A percentile compares a stretch with the other conserved stretches of the same genome.
Conservation (phyloP, 92 coral and sea anemone genomes). For the Palythoa grandiflora region DNA sequence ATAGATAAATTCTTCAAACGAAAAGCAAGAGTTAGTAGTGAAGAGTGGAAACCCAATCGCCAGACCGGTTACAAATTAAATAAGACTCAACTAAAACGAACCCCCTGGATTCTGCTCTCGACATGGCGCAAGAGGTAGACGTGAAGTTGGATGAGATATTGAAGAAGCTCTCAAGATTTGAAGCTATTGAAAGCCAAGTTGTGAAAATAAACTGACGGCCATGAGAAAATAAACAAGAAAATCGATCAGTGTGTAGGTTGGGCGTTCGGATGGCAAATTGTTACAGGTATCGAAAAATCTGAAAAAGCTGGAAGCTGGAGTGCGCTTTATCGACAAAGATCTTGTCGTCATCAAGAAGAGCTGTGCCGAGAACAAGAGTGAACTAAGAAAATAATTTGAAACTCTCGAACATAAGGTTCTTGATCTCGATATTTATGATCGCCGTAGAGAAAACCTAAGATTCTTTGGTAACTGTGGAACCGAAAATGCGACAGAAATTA, state of each 20-base stretch:
- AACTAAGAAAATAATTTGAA: constrained; percentile 11
- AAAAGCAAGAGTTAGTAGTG: background rate
- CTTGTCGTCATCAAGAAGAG: constrained; percentile 41
- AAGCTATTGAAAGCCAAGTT: constrained; percentile 28
- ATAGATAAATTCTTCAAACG: background rate
- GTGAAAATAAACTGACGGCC: constrained; percentile 25
- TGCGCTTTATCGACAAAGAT: constrained; percentile 27
- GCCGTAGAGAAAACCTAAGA: constrained; percentile 35
- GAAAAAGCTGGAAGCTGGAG: constrained; percentile 31
- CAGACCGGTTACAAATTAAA: background rate
- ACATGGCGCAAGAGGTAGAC: constrained; percentile 24
- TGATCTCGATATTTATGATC: constrained; percentile 29
- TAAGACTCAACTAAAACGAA: background rate
- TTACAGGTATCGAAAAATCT: constrained; percentile 34
- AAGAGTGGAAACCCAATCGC: background rate
- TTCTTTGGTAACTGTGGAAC: constrained; percentile 39
- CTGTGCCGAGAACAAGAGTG: constrained; percentile 4
- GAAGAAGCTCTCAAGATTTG: constrained; percentile 42
- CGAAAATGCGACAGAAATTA: constrained; percentile 5
- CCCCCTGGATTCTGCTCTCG: constrained; percentile 32
- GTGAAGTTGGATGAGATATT: constrained; percentile 36
- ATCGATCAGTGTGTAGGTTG: constrained; percentile 26
- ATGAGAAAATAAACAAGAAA: constrained; percentile 36
- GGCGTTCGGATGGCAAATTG: constrained; percentile 31
- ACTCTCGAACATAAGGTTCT: background rate